phyloP scores from a whole-genome alignment of 1,140 invertebrate species.

The Glossosoma conforme region DNA sequence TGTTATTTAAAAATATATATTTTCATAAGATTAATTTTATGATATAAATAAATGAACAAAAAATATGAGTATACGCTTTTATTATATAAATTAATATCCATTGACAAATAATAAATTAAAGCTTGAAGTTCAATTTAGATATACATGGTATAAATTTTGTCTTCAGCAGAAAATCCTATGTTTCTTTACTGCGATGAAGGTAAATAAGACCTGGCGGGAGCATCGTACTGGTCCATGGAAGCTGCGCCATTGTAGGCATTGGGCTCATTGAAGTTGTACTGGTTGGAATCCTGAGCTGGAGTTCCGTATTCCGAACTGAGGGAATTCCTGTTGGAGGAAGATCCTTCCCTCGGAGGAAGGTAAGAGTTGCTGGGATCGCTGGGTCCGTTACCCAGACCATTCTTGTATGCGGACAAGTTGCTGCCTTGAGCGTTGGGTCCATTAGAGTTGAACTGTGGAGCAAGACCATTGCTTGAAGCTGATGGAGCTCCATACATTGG shows the following conservation, averaged over 20 bases:
- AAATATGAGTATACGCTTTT: too few species aligned
- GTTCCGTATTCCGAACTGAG: conserved; percentile 8
- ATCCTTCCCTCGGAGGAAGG: background rate
- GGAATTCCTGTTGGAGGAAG: background rate
- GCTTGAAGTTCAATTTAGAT: too few species aligned
- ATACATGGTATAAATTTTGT: too few species aligned
- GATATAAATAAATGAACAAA: too few species aligned
- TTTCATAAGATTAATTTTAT: too few species aligned
- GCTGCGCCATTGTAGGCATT: conserved; percentile 11
- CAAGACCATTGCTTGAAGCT: background rate
- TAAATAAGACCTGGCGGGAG: conserved; percentile 21
- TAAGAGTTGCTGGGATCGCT: conserved; percentile 2
- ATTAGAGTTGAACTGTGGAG: background rate
- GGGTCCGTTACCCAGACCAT: conserved; percentile 10
- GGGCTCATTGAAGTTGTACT: conserved; percentile 7
- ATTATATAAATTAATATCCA: too few species aligned
- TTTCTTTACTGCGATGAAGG: conserved; percentile 15
- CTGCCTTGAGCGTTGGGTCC: conserved; percentile 3
- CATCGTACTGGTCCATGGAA: background rate
- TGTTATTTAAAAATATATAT: too few species aligned
- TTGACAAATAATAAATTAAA: too few species aligned
- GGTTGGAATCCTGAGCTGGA: background rate
- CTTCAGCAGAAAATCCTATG: too few species aligned
- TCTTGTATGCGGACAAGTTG: conserved; percentile 9
- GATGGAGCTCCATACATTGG: conserved; percentile 5